Conservation (phyloP, 1,140 invertebrate species). For the Neelides sp. region DNA sequence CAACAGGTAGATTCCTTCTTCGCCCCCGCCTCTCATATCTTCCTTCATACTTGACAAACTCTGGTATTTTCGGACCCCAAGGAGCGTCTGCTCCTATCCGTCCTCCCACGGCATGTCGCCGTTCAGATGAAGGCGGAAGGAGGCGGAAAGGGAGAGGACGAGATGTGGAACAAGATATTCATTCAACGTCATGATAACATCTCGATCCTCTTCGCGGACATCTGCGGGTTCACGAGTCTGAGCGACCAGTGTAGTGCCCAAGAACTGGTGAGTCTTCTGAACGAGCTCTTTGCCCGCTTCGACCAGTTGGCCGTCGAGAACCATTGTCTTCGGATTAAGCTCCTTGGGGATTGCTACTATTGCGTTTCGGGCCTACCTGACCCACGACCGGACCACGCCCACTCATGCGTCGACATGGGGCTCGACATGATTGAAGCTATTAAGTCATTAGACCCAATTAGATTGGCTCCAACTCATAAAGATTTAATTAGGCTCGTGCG, state of each 20-base stretch:
- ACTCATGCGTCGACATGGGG: slow-evolving; percentile 91
- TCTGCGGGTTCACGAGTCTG: slow-evolving; percentile 90
- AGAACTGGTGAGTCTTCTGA: slow-evolving; percentile 82
- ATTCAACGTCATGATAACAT: slow-evolving; percentile 92
- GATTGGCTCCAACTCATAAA: background rate
- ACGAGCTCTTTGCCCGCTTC: slow-evolving; percentile 93
- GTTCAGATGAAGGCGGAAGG: slow-evolving; percentile 97
- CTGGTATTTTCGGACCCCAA: background rate
- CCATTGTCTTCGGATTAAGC: slow-evolving; percentile 81
- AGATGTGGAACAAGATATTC: slow-evolving; percentile 95
- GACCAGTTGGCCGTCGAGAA: slow-evolving; percentile 80
- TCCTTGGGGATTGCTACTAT: slow-evolving; percentile 89
- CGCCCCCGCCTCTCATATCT: background rate
- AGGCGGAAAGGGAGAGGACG: slow-evolving; percentile 74
- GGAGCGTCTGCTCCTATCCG: slow-evolving; percentile 82
- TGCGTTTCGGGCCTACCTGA: slow-evolving; percentile 87
- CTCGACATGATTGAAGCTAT: slow-evolving; percentile 94
- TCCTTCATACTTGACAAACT: background rate
- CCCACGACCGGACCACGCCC: slow-evolving; percentile 71
- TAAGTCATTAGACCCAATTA: slow-evolving; percentile 52
- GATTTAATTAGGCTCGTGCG: slow-evolving; percentile 54
- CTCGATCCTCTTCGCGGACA: slow-evolving; percentile 91
- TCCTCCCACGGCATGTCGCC: slow-evolving; percentile 85
- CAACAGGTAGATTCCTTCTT: slow-evolving; percentile 62
- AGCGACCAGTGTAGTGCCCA: slow-evolving; percentile 91